Evolutionary conservation across 2,797 vertebrate species (phyloP), one percentile per base, ranked within the genome.

Genomic region (Notolepis coatsorum): DNA sequence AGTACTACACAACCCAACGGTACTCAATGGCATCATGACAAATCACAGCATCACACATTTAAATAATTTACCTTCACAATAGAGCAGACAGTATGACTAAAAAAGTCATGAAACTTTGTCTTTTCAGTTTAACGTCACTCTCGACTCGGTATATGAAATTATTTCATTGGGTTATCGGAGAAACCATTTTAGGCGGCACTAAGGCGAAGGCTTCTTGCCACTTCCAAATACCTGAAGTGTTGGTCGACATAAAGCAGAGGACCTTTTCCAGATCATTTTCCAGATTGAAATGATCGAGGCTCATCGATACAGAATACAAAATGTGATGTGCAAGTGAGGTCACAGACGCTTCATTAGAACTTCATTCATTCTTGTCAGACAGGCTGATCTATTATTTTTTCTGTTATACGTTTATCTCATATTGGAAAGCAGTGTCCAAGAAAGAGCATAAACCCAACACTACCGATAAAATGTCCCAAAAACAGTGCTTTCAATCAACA

Each of bases 1-100:
- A 61, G 66, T 28, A 69, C 59, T 63, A 54, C 69, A 51, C 63
- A 24, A 35, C 58, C 72, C 47, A 75, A 76, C 79, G 49, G 65
- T 17, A 65, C 24, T 50, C 33, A 30, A 43, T 24, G 21, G 51
- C 33, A 68, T 7, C 3, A 18, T 47, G 37, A 39, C 48, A 59
- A 9, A 42, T 49, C 24, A 49, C 30, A 61, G 46, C 20, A 18
- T 25, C 55, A 72, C 9, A 51, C n/a, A 10, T 50, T 52, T 3
- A 42, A 35, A 23, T 46, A 42, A 75, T 54, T 39, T 30, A 50
- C 47, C 33, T 25, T 61, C 18, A 53, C 31, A 63, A 57, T 3
- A 46, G 7, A 71, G 4, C 23, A 33, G 1, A 37, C 6, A 42
- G 9, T 37, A 21, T 18, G 25, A 27, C 3, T 48, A n/a, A n/a